Conservation (phyloP, 2,888 invertebrate species). For the Lydus trimaculatus region DNA sequence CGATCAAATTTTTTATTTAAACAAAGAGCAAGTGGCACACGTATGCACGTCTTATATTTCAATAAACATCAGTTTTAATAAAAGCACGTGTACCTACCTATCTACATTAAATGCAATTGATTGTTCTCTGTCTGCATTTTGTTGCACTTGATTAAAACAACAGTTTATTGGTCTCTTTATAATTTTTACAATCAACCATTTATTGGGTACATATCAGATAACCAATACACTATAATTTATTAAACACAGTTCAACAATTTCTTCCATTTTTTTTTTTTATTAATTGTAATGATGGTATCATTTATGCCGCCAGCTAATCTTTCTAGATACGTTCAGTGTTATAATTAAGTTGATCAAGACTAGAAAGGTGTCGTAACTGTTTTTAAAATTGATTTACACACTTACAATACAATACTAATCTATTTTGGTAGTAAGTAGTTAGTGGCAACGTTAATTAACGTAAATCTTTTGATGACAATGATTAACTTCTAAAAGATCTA, state of each 20-base stretch:
- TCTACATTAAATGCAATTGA: conserved; percentile 3
- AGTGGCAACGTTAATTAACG: not conserved
- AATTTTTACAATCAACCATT: not conserved
- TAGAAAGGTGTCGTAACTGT: not conserved
- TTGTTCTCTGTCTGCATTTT: not conserved
- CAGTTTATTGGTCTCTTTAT: not conserved
- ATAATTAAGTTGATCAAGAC: not conserved
- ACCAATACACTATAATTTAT: not conserved
- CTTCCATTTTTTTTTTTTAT: not conserved
- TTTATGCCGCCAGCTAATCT: not conserved
- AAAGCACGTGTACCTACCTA: not conserved
- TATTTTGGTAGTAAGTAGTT: not conserved
- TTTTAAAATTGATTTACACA: not conserved
- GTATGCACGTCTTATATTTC: not conserved
- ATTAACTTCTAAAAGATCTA: not conserved
- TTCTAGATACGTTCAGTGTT: not conserved
- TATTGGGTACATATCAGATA: not conserved
- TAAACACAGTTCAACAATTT: not conserved
- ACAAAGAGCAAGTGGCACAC: not conserved
- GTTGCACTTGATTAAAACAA: conserved; percentile 2
- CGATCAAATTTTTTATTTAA: not conserved
- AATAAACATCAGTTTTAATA: not conserved
- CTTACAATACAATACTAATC: not conserved
- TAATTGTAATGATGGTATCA: not conserved
- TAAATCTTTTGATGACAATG: not conserved